Base-by-base conservation (phyloP, 1,140 invertebrate genomes). In the Diplogasteroides magnus region DNA sequence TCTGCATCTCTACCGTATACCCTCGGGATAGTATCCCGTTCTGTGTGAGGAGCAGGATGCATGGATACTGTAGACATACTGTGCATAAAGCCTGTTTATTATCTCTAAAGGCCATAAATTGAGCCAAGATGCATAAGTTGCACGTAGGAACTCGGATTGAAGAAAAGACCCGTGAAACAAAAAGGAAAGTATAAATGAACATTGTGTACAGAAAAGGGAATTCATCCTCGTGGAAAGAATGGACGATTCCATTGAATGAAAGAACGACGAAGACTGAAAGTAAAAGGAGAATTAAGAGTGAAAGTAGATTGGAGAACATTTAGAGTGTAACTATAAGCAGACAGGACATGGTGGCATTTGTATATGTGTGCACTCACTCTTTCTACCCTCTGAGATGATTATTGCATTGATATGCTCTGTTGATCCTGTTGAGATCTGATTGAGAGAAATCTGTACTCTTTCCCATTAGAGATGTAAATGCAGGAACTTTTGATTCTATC, bases 371-470 rank as follows among this genome's bases (percentile, higher is more conserved):
- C 19, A 48, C 37, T 11, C 19, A 48, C 37, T 11, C 37, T 11
- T 11, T 11, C 19, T 19, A 48, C 37, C 64, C 64, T 2, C 26
- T 56, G 31, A 69, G 68, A 29, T 71, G 57, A 3, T 29, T 28
- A 32, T 32, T 70, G 64, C 80, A 82, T 61, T 77, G 72, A 64
- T 82, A 82, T 2, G 79, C 79, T 56, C 71, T 61, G 61, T 82
- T 82, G 13, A 82, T 69, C 15, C 81, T 70, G 57, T 78, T 82
- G 13, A 82, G 64, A 67, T 82, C 80, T 23, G 77, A 78, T 48
- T 67, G 59, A 3, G 80, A 83, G 68, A 82, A 82, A 70, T 82
- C 80, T 2, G 74, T 77, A 6, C 77, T 78, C 64, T 81, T 83
- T 27, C 80, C 80, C 80, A 82, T 82, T 31, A 83, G 61, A 27